phyloP scores from a whole-genome alignment of 1,140 invertebrate species.

The Drosophila yakuba region DNA sequence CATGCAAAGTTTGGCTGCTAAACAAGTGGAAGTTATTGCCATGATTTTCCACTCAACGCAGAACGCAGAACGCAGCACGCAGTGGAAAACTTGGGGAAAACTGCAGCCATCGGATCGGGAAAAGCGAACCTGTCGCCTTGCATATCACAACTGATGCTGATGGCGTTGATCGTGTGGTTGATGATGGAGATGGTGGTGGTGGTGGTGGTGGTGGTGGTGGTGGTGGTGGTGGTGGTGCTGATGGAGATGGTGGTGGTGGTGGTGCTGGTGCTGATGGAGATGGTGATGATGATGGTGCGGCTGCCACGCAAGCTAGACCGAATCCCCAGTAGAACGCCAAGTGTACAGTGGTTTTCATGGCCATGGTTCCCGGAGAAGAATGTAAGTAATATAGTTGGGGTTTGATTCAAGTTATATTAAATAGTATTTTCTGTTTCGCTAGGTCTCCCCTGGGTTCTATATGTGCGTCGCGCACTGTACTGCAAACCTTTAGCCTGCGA shows the following conservation, averaged over 20 bases:
- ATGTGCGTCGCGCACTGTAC: slow-evolving; percentile 1
- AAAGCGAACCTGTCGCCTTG: slow-evolving; percentile 25
- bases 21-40: slow-evolving; percentile 42
- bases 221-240: slow-evolving; percentile 4
- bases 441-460: neutral
- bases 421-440: too few species aligned
- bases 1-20: slow-evolving; percentile 21
- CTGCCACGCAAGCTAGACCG: neutral
- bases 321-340: neutral
- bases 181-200: slow-evolving; percentile 11
- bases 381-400: too few species aligned
- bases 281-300: slow-evolving; percentile 23
- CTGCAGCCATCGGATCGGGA: neutral
- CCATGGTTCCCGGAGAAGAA: neutral
- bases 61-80: slow-evolving; percentile 5
- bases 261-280: slow-evolving; percentile 20
- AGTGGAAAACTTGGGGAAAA: neutral
- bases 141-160: slow-evolving; percentile 25
- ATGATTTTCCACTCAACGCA: slow-evolving; percentile 27
- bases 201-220: slow-evolving; percentile 15
- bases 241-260: slow-evolving; percentile 7
- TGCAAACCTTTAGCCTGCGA: slow-evolving; percentile 7
- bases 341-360: neutral
- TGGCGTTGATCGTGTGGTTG: slow-evolving; percentile 12
- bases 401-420: too few species aligned